Base-by-base conservation (phyloP, 2,888 invertebrate species). In the Pseudanteris insignis region DNA sequence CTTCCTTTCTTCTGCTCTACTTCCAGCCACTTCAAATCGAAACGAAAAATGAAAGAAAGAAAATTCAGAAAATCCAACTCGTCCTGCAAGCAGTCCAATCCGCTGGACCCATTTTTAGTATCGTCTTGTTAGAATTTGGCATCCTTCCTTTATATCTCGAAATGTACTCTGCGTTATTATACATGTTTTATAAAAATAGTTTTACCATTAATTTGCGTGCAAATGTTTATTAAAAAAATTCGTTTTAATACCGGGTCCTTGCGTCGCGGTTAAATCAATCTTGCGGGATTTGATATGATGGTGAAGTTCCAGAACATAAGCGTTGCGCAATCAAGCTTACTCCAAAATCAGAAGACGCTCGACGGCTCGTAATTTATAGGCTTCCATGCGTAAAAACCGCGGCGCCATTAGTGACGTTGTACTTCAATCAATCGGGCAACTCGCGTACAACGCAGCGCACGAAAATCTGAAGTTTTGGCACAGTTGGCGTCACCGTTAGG, bases 121-220 rank as follows among this genome's bases (percentile, higher is more conserved):
- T n/a, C n/a, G n/a, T n/a, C n/a, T n/a, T n/a, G n/a, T n/a, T n/a
- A n/a, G n/a, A 47, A 57, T 62, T 55, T 62, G 62, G 62, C 62
- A 51, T 62, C 25, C 40, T 51, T 41, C 25, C 28, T 29, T 51
- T 38, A 11, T 38, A 46, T 61, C 41, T 51, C 36, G 18, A 36
- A 51, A 57, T 47, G 34, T 57, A 62, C 29, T 34, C n/a, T 36
- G 54, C 53, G 38, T 34, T 60, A 60, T 60, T 53, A 53, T 60
- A 60, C 38, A 53, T n/a, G n/a, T 28, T 38, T 53, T 62, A 62
- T 57, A 62, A 62, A 62, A 62, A 62, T 62, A 62, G 61, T 54
- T 55, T 30, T 47, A 47, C 51, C 59, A 47, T 51, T 41, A 41
- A 37, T 60, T 53, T 53, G 47, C 53, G 41, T 47, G 53, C 40